Evolutionary conservation across 1,140 invertebrate species (phyloP).

Genomic region (Lepidurus apus): DNA sequence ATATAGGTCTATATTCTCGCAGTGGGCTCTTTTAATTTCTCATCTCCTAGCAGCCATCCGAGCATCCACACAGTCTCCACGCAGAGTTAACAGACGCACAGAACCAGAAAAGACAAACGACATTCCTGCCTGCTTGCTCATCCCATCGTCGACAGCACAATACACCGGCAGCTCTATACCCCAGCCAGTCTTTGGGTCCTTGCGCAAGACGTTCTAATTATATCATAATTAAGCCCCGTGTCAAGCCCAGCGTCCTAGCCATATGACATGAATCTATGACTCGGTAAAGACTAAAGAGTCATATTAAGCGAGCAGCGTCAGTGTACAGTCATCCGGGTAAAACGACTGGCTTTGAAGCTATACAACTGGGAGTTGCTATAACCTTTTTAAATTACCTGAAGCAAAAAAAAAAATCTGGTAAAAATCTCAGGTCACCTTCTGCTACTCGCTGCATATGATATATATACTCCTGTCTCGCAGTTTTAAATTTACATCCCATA

Average conservation of each 20-base stretch:
- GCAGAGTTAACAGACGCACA: neutral
- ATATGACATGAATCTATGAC: neutral
- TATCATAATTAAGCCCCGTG: conserved; percentile 10
- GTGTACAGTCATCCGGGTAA: too few relatives aligned
- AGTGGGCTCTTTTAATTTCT: neutral
- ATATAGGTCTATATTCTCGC: neutral
- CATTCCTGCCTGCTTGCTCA: neutral
- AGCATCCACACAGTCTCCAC: neutral
- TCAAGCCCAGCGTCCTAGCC: neutral
- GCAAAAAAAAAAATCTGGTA: too few relatives aligned
- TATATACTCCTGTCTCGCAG: too few relatives aligned
- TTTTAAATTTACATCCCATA: too few relatives aligned
- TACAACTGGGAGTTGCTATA: too few relatives aligned
- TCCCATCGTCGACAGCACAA: neutral
- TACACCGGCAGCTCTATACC: neutral
- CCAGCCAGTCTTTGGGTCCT: neutral
- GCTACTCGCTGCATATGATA: too few relatives aligned
- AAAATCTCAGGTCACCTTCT: too few relatives aligned
- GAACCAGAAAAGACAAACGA: neutral
- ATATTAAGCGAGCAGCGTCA: too few relatives aligned
- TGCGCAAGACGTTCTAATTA: conserved; percentile 6
- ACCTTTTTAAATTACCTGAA: too few relatives aligned
- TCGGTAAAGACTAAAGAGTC: too few relatives aligned
- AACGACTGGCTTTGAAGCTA: too few relatives aligned
- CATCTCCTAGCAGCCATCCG: neutral